phyloP scores from a whole-genome alignment of 2,797 vertebrate genomes.

The Cirrhinus mrigala region DNA sequence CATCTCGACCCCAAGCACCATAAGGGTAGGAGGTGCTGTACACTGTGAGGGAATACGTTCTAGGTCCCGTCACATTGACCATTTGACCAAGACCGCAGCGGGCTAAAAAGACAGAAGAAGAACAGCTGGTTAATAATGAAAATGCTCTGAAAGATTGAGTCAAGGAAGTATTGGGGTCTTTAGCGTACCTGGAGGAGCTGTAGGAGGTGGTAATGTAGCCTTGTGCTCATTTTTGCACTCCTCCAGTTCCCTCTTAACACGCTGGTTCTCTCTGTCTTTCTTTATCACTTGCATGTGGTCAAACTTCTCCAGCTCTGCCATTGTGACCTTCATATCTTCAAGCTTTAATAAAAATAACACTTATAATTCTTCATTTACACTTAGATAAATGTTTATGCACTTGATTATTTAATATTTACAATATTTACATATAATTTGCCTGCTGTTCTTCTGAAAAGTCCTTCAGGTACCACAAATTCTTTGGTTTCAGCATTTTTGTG shows the following conservation, averaged over 20 bases:
- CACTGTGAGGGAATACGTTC: constrained; percentile 67
- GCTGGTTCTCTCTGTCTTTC: constrained; percentile 66
- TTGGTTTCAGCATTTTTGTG: no score
- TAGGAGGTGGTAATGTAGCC: constrained; percentile 44
- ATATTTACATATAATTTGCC: no score
- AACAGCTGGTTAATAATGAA: not conserved
- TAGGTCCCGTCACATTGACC: constrained; percentile 63
- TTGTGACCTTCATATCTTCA: constrained; percentile 56
- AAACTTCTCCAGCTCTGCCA: constrained; percentile 70
- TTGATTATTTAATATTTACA: no score
- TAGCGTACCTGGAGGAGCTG: constrained; percentile 51
- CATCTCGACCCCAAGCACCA: constrained; percentile 80
- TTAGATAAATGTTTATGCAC: no score
- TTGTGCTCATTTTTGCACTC: constrained; percentile 59
- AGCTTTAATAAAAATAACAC: constrained; percentile 63
- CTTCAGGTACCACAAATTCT: no score
- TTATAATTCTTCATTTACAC: not conserved
- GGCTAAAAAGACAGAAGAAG: constrained; percentile 56
- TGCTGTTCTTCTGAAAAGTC: no score
- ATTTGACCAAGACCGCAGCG: constrained; percentile 68
- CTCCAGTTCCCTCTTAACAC: constrained; percentile 69
- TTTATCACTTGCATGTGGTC: constrained; percentile 71
- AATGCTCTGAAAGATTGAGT: not conserved
- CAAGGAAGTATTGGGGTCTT: not conserved
- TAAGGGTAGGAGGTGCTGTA: constrained; percentile 67